Evolutionary conservation across 2,113 vertebrate genomes (phyloP).

Genomic region (Alexandromys fortis): DNA sequence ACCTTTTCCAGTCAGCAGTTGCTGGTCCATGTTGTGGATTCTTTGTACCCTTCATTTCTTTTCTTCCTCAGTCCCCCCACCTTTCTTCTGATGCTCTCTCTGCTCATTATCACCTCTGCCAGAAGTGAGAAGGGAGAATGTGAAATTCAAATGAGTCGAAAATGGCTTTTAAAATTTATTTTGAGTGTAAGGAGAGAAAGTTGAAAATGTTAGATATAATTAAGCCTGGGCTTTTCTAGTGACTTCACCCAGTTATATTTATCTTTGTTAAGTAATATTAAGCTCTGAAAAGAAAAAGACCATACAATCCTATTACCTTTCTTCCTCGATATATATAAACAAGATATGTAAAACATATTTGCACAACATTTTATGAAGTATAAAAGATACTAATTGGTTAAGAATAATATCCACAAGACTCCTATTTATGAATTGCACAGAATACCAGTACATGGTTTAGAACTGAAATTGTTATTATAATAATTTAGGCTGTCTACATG

Average conservation of each 20-base stretch:
- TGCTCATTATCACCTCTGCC: slow-evolving; percentile 77
- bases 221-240: slow-evolving; percentile 64
- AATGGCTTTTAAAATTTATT: slow-evolving; percentile 73
- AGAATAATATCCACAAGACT: not conserved
- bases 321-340: not conserved
- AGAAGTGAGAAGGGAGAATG: slow-evolving; percentile 71
- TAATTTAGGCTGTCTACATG: not conserved
- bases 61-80: slow-evolving; percentile 32
- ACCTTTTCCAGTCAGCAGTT: slow-evolving; percentile 49
- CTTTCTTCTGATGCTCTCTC: slow-evolving; percentile 73
- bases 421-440: not conserved
- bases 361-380: slow-evolving; percentile 7
- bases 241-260: slow-evolving; percentile 37
- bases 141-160: slow-evolving; percentile 70
- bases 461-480: not conserved
- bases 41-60: slow-evolving; percentile 54
- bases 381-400: not conserved
- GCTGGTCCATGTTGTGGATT: slow-evolving; percentile 66
- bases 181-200: slow-evolving; percentile 61
- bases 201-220: slow-evolving; percentile 70
- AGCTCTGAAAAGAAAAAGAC: slow-evolving; percentile 39
- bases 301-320: not conserved
- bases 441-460: not conserved
- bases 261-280: slow-evolving; percentile 23
- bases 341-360: slow-evolving; percentile 2